Evolutionary conservation across 2,113 vertebrate species (phyloP), one percentile per base, ranked within the genome.

Genomic region (Capricornis sumatraensis): DNA sequence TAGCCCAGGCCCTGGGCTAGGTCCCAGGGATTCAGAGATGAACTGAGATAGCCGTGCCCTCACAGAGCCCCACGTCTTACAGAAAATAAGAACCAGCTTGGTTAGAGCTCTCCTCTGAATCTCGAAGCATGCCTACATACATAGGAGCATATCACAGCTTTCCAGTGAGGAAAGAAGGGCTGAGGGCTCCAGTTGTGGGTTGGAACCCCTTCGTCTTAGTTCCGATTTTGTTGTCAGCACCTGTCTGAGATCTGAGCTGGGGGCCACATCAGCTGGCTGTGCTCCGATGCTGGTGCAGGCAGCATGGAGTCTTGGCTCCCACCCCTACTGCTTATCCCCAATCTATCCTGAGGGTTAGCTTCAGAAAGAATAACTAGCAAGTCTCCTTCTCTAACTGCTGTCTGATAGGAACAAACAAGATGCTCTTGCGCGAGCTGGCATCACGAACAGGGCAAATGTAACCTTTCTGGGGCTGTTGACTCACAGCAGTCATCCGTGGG

Each of bases 381-480:
- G 36, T 93, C 95, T 96, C 67, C 86, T 94, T 60, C 27, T 78
- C 30, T 33, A 76, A 36, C 40, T 64, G 93, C 97, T 95, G 93
- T 96, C 96, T 90, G 78, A 94, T 86, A 83, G 95, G 96, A 96
- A 92, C 58, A 97, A 97, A 96, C 94, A 97, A 97, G 97, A 92
- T 92, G 86, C 92, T 76, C 81, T 97, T 82, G 83, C 92, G 88
- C 76, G 91, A 97, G 94, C 92, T 1, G 30, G 93, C 58, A 87
- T 94, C 95, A 95, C 30, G 95, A 92, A 97, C 96, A 81, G 92
- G 96, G 96, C 96, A 92, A 95, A 95, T 74, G 86, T 85, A 96
- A 93, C 86, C 95, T 98, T 98, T 0, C 5, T 94, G 95, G 97
- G 96, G 94, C 96, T 98, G 96, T 90, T 97, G 95, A 95, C 93